A percentile compares a stretch with the other conserved stretches of the same genome.
phyloP scores from a whole-genome alignment of 2,797 vertebrate species.

The Pangasius macronema region DNA sequence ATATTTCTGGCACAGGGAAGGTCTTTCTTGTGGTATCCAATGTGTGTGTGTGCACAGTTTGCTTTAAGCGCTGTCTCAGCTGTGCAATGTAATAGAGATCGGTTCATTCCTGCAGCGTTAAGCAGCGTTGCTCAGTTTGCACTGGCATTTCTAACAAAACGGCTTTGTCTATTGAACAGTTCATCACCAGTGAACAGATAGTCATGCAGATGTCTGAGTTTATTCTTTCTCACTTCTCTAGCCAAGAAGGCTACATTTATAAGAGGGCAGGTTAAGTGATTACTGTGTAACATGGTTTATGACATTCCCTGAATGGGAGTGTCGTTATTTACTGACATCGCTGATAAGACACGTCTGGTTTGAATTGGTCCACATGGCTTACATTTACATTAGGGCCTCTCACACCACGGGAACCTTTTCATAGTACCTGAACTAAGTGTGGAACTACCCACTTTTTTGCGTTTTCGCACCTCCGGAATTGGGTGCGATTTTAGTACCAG shows the following conservation, averaged over 20 bases:
- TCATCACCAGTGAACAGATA: constrained; percentile 6
- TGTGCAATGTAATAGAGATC: background rate
- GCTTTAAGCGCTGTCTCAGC: background rate
- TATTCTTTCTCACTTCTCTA: constrained; percentile 3
- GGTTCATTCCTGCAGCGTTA: background rate
- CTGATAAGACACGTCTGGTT: constrained; percentile 8
- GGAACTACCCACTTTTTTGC: too few species aligned
- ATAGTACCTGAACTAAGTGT: too few species aligned
- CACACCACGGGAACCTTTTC: too few species aligned
- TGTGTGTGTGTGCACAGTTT: background rate
- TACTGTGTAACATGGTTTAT: constrained; percentile 25
- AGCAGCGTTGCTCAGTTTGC: constrained; percentile 6
- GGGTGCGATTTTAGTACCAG: too few species aligned
- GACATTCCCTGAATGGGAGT: background rate
- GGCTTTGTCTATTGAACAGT: background rate
- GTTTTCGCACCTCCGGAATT: too few species aligned
- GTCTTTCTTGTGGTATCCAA: constrained; percentile 23
- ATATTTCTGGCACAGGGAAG: constrained; percentile 11
- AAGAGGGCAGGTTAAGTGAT: constrained; percentile 29
- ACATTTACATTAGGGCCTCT: background rate
- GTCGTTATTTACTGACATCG: constrained; percentile 11
- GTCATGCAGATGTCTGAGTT: constrained; percentile 13
- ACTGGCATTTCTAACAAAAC: constrained; percentile 5
- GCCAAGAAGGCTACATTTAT: constrained; percentile 1
- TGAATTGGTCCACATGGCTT: background rate